Evolutionary conservation across 2,797 vertebrate species (phyloP).

Genomic region (Myioborus miniatus): DNA sequence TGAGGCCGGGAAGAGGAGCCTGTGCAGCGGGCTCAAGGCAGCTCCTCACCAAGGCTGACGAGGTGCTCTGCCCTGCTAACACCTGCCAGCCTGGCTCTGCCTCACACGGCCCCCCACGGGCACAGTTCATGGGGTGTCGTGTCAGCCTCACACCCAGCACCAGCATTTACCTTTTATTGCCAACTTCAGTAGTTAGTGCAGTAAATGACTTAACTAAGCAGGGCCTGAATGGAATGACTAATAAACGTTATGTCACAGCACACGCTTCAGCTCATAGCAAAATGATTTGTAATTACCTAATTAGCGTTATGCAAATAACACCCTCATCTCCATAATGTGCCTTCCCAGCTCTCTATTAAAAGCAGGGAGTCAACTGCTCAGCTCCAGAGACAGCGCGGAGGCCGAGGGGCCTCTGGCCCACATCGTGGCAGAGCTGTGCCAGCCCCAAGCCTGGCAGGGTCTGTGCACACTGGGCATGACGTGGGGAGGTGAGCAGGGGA

Average conservation of each 20-base stretch:
- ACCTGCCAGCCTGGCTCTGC: not conserved
- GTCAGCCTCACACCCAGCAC: not conserved
- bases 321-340: conserved; percentile 83
- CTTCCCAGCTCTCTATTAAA: conserved; percentile 74
- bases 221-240: conserved; percentile 76
- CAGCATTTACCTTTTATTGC: conserved; percentile 57
- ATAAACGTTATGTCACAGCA: conserved; percentile 79
- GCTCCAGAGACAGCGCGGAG: conserved; percentile 39
- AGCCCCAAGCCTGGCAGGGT: not conserved
- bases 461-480: fast-evolving
- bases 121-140: not conserved
- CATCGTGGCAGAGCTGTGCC: not conserved
- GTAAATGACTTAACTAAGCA: conserved; percentile 78
- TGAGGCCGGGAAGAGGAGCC: fast-evolving
- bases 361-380: conserved; percentile 63
- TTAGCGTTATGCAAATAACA: conserved; percentile 90
- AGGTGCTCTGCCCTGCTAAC: not conserved
- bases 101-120: not conserved
- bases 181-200: conserved; percentile 64
- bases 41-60: not conserved
- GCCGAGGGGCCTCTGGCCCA: not conserved
- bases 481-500: fast-evolving
- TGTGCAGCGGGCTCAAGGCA: not conserved
- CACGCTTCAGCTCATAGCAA: conserved; percentile 86
- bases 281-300: conserved; percentile 92